These are phyloP conservation scores for Willisornis vidua DNA, from an alignment of 2,113 vertebrate species.

Conservation along the genomic window DNA sequence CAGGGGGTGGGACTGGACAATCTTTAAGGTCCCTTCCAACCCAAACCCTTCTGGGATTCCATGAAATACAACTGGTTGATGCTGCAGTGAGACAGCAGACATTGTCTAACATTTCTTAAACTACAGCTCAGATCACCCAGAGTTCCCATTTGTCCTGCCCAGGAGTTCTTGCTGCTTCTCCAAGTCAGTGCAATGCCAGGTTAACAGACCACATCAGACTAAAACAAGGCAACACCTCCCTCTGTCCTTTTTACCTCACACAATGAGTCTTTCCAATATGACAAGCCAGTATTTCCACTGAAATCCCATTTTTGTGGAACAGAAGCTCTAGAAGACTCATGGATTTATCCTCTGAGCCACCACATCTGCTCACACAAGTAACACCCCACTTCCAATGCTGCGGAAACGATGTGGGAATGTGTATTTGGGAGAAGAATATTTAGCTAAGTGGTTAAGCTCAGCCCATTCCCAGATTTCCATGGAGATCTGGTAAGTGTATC, in stretches of 20 bases:
- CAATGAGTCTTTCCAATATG: background rate
- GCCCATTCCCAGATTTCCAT: accelerated
- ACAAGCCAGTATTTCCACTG: background rate
- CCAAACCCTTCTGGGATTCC: background rate
- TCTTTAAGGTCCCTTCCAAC: background rate
- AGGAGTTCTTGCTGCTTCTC: background rate
- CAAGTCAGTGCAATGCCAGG: accelerated
- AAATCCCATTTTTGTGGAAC: background rate
- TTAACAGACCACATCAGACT: accelerated
- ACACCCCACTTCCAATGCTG: background rate
- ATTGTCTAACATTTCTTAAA: background rate
- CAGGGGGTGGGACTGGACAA: background rate
- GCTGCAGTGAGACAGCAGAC: accelerated
- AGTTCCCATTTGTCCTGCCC: background rate
- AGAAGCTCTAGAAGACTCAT: background rate
- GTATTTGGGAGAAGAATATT: background rate
- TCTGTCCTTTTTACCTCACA: background rate
- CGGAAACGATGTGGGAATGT: accelerated
- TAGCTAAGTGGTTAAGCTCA: background rate
- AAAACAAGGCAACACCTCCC: background rate
- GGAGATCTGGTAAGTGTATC: background rate
- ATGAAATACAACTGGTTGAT: background rate
- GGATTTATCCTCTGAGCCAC: background rate
- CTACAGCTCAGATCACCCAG: accelerated
- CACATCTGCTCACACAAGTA: background rate